Base-by-base conservation (phyloP, 2,888 invertebrate species). In the Timema cristinae region DNA sequence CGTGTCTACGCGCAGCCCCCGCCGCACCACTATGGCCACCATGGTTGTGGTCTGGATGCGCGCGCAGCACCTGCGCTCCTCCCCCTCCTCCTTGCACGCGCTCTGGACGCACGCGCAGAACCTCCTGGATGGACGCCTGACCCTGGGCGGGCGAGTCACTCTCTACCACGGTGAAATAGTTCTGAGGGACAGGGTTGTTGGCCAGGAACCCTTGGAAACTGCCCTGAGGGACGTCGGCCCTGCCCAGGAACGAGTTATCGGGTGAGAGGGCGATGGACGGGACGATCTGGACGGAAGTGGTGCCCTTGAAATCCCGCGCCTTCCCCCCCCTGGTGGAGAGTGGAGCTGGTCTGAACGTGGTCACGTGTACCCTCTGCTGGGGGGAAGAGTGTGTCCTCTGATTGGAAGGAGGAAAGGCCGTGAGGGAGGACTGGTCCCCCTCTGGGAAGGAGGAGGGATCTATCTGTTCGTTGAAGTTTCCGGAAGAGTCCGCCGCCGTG, bases 271-370 rank as follows among this genome's bases (percentile, higher is more conserved):
- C 72, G 47, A 76, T 73, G 48, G 77, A 75, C 6, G 76, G 75
- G 67, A 77, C 71, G 51, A 77, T 75, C 70, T 77, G 77, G 9
- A 78, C 77, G 9, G 73, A 68, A 32, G 66, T 8, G 50, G 11
- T n/a, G 50, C 1, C 50, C 6, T 15, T 61, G 61, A 8, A 47
- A 7, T 1, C 61, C 15, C 32, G 47, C 16, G 10, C 6, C 47
- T 61, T 47, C 11, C 47, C 32, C 50, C 10, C 50, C 67, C 50
- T 49, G 15, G 16, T 49, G 50, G 50, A 67, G 11, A 67, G 9
- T 13, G 7, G 32, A 67, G 11, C 16, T 5, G 50, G 15, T 13
- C 11, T 11, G 15, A 48, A 49, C 67, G 15, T 32, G n/a, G 67
- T 67, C 50, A 11, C 67, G 15, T 13, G 6, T 67, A 49, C 48